Percentiles rank a stretch among this genome's conserved stretches.
These are phyloP conservation scores for Aptenodytes forsteri DNA, from an alignment of 2,113 vertebrate species.

Conservation along the genomic window DNA sequence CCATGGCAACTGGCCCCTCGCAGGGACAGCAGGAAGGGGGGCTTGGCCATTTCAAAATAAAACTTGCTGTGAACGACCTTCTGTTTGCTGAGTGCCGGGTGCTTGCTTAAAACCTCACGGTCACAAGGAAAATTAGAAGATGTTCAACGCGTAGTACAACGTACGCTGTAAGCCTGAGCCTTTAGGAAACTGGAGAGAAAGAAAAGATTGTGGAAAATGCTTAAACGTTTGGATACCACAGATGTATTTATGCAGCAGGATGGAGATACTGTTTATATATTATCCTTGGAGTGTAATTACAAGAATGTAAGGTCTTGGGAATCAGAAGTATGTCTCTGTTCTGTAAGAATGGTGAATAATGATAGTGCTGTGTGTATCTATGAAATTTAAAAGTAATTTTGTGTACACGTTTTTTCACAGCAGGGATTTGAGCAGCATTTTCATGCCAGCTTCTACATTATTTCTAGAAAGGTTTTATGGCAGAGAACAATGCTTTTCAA, in stretches of 20 bases:
- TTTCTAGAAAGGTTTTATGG: not conserved
- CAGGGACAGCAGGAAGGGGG: not conserved
- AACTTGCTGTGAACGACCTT: not conserved
- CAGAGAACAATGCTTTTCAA: not conserved
- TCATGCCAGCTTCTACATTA: not conserved
- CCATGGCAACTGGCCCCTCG: constrained; percentile 72
- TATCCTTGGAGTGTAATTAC: not conserved
- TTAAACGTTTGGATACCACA: constrained; percentile 73
- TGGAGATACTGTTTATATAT: constrained; percentile 61
- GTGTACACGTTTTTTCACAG: not conserved
- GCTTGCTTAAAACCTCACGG: not conserved
- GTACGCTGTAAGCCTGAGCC: not conserved
- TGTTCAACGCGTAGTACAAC: not conserved
- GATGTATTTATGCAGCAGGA: constrained; percentile 68
- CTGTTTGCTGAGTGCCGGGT: not conserved
- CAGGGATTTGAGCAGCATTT: not conserved
- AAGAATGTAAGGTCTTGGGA: not conserved
- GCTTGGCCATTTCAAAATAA: not conserved
- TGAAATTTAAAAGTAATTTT: not conserved
- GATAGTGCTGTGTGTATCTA: not conserved
- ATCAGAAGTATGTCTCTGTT: not conserved
- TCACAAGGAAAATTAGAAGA: not conserved
- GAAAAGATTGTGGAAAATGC: constrained; percentile 60
- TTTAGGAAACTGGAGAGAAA: not conserved
- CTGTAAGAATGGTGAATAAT: not conserved